Evolutionary conservation across 2,113 vertebrate species (phyloP).

Genomic region (Orientallactaga bullata): DNA sequence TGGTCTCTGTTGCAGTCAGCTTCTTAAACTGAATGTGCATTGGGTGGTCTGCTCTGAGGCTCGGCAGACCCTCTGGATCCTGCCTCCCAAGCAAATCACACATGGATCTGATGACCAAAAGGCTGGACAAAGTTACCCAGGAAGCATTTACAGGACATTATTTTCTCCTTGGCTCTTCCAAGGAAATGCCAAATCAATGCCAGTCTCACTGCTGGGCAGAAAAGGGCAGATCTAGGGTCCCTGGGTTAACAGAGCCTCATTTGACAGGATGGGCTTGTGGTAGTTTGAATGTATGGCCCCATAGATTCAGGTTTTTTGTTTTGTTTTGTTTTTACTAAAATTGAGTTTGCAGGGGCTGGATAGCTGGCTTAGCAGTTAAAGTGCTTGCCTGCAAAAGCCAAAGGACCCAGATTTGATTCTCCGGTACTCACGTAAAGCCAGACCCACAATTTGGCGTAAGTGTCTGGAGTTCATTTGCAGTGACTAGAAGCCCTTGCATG

Average conservation of each 20-base stretch:
- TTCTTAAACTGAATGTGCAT: not conserved
- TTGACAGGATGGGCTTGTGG: not conserved
- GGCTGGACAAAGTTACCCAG: not conserved
- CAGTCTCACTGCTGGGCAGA: not conserved
- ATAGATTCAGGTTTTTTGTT: too few species aligned
- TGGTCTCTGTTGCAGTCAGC: not conserved
- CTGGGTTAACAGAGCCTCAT: not conserved
- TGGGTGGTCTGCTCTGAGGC: not conserved
- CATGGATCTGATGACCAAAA: not conserved
- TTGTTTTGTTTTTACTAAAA: too few species aligned
- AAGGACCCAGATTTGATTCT: too few species aligned
- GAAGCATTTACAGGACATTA: not conserved
- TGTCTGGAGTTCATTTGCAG: too few species aligned
- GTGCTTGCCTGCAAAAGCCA: too few species aligned
- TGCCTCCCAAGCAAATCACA: not conserved
- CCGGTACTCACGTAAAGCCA: too few species aligned
- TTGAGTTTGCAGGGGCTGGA: too few species aligned
- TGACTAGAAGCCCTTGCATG: too few species aligned
- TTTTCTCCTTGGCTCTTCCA: conserved; percentile 36
- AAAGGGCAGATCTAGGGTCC: not conserved
- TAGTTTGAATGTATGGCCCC: too few species aligned
- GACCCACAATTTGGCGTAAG: too few species aligned
- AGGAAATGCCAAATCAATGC: not conserved
- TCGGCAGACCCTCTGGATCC: not conserved
- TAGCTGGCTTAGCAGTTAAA: too few species aligned